Evolutionary conservation across 2,888 invertebrate species (phyloP).

Genomic region (Lepidocyrtinus sp.): DNA sequence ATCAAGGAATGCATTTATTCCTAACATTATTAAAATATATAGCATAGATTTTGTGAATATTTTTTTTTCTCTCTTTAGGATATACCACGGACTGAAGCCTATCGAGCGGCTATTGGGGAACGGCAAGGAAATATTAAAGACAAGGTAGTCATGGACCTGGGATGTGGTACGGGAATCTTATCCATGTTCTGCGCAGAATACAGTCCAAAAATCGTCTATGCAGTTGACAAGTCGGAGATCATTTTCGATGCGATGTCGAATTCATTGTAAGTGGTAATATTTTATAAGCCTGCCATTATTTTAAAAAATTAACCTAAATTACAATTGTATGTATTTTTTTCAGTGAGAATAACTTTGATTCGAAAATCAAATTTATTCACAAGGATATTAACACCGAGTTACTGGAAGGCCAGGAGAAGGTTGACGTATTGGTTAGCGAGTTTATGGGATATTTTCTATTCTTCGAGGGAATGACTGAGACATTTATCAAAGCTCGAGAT

Average conservation of each 20-base stretch:
- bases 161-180: slow-evolving; percentile 97
- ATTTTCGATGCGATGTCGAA: slow-evolving; percentile 97
- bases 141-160: slow-evolving; percentile 93
- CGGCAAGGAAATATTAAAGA: slow-evolving; percentile 75
- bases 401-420: slow-evolving; percentile 77
- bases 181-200: slow-evolving; percentile 98
- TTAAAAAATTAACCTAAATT: slow-evolving; percentile 69
- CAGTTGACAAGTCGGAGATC: slow-evolving; percentile 96
- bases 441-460: slow-evolving; percentile 99
- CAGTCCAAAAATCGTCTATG: slow-evolving; percentile 91
- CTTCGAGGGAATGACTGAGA: slow-evolving; percentile 97
- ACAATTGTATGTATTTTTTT: slow-evolving; percentile 68
- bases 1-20: no score
- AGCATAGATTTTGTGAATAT: background rate
- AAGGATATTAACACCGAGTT: slow-evolving; percentile 87
- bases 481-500: slow-evolving; percentile 90
- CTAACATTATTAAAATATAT: background rate
- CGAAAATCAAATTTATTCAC: slow-evolving; percentile 84
- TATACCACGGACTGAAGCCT: slow-evolving; percentile 87
- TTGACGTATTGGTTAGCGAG: slow-evolving; percentile 95
- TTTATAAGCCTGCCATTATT: slow-evolving; percentile 72
- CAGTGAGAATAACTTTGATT: slow-evolving; percentile 83
- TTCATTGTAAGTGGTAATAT: slow-evolving; percentile 78
- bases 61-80: slow-evolving; percentile 75
- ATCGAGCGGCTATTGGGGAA: slow-evolving; percentile 85